Conservation (phyloP, 2,113 vertebrate genomes). For the Gallinago media region DNA sequence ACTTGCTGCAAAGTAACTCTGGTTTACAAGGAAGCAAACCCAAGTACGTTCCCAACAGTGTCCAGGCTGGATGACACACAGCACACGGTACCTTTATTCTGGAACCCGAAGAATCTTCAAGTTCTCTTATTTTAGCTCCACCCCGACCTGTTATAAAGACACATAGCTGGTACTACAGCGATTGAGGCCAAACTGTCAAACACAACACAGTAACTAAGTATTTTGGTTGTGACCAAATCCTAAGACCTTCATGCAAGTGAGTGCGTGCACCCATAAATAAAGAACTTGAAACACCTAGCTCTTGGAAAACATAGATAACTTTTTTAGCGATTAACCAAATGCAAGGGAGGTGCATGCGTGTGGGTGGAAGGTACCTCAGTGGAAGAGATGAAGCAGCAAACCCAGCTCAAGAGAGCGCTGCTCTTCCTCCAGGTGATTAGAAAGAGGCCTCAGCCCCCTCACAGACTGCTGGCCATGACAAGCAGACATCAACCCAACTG, state of each 20-base stretch:
- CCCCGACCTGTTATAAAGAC: slow-evolving; percentile 83
- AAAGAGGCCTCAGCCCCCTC: background rate
- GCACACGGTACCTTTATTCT: slow-evolving; percentile 86
- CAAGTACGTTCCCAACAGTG: accelerated
- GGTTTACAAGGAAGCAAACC: background rate
- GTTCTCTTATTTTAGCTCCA: slow-evolving; percentile 88
- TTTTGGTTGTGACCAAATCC: background rate
- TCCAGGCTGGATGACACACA: background rate
- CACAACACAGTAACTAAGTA: background rate
- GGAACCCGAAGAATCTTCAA: slow-evolving; percentile 85
- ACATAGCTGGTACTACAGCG: background rate
- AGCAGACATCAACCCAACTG: accelerated
- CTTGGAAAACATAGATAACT: accelerated
- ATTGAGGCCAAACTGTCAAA: background rate
- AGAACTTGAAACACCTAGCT: background rate
- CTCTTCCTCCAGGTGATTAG: accelerated
- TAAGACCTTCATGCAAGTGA: background rate
- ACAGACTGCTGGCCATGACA: background rate
- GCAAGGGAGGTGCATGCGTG: accelerated
- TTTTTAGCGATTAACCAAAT: background rate
- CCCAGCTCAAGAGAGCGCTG: background rate
- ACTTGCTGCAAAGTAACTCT: background rate
- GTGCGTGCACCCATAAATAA: background rate
- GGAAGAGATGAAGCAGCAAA: background rate
- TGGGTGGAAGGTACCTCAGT: accelerated